phyloP scores from a whole-genome alignment of 2,888 invertebrate species.

The Blastobasis lacticolella region DNA sequence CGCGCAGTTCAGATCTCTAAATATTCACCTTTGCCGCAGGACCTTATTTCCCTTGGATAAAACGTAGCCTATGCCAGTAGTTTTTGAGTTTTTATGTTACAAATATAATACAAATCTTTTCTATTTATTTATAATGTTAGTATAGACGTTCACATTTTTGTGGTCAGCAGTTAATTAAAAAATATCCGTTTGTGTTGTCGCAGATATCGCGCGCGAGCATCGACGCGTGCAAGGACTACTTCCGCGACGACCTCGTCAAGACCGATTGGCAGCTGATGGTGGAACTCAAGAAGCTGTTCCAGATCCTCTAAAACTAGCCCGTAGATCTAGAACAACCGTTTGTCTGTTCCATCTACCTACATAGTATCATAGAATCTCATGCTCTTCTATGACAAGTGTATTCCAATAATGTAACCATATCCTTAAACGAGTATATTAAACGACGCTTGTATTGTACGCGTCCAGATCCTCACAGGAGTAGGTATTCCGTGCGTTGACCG shows the following conservation, averaged over 20 bases:
- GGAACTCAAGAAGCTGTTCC: slow-evolving; percentile 97
- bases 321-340: slow-evolving; percentile 15
- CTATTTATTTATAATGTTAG: too few relatives aligned
- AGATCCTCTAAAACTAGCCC: slow-evolving; percentile 83
- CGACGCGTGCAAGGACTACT: slow-evolving; percentile 99
- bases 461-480: too few relatives aligned
- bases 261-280: slow-evolving; percentile 99
- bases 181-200: slow-evolving; percentile 26
- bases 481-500: too few relatives aligned
- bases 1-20: too few relatives aligned
- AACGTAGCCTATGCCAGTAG: too few relatives aligned
- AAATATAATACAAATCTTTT: too few relatives aligned
- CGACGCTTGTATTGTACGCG: too few relatives aligned
- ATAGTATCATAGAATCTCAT: slow-evolving; percentile 46
- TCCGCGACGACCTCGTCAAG: slow-evolving; percentile 97
- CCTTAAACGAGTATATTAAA: background rate
- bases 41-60: too few relatives aligned
- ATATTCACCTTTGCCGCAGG: too few relatives aligned
- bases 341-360: slow-evolving; percentile 58
- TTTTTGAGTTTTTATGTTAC: too few relatives aligned
- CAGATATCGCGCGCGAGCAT: slow-evolving; percentile 98
- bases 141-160: too few relatives aligned
- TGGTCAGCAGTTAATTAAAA: too few relatives aligned
- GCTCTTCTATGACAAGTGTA: slow-evolving; percentile 11
- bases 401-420: slow-evolving; percentile 10